phyloP scores from a whole-genome alignment of 2,888 invertebrate genomes.

The Cheilosia impressa region DNA sequence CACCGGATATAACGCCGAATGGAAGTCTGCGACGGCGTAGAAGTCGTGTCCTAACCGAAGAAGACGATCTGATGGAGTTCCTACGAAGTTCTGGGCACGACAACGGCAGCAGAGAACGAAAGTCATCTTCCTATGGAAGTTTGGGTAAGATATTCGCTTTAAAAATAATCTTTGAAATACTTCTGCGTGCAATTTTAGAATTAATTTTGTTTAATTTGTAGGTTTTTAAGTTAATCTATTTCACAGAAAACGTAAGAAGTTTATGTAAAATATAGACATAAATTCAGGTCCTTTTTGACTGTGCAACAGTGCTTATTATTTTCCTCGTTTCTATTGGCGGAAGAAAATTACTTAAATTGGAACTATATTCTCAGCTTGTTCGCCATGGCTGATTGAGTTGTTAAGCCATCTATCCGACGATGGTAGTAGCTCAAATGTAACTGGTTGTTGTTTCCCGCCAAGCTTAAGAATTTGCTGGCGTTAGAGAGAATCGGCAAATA shows the following conservation, averaged over 20 bases:
- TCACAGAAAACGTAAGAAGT: neutral
- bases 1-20: slow-evolving; percentile 92
- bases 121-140: slow-evolving; percentile 90
- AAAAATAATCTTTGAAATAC: neutral
- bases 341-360: too few relatives aligned
- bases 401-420: too few relatives aligned
- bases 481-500: too few relatives aligned
- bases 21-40: slow-evolving; percentile 92
- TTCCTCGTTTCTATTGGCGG: too few relatives aligned
- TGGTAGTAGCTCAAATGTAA: too few relatives aligned
- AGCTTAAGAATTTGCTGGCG: too few relatives aligned
- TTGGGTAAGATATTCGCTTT: slow-evolving; percentile 85
- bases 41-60: slow-evolving; percentile 91
- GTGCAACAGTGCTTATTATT: too few relatives aligned
- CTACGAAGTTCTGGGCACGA: slow-evolving; percentile 91
- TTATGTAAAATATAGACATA: too few relatives aligned
- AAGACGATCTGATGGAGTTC: slow-evolving; percentile 95
- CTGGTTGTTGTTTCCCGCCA: too few relatives aligned
- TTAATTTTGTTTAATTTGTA: slow-evolving; percentile 24
- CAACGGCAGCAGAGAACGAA: slow-evolving; percentile 89
- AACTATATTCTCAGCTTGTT: too few relatives aligned
- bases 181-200: neutral
- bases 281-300: too few relatives aligned
- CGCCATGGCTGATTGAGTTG: too few relatives aligned
- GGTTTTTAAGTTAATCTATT: slow-evolving; percentile 22